Evolutionary conservation across 2,888 invertebrate species (phyloP).

Genomic region (Malthinus seriepunctatus): DNA sequence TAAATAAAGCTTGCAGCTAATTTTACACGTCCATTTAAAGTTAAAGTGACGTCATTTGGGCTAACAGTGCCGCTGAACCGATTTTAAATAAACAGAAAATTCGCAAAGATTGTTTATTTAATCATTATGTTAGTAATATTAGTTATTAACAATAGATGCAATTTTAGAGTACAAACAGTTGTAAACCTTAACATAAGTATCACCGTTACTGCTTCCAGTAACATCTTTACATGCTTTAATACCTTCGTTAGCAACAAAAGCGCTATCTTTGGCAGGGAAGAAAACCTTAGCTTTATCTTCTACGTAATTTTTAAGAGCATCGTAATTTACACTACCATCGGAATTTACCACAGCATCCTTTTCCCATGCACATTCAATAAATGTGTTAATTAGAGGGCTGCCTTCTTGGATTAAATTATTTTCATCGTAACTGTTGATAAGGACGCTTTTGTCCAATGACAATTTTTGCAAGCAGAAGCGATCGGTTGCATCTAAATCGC

Average conservation of each 20-base stretch:
- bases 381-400: conserved; percentile 4
- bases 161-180: conserved; percentile 8
- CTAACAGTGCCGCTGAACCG: too few relatives aligned
- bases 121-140: too few relatives aligned
- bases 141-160: background rate
- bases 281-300: background rate
- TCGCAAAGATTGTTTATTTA: too few relatives aligned
- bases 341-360: conserved; percentile 11
- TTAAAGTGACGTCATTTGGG: too few relatives aligned
- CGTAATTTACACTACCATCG: conserved; percentile 7
- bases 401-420: conserved; percentile 11
- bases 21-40: too few relatives aligned
- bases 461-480: conserved; percentile 11
- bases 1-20: too few relatives aligned
- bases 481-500: conserved; percentile 14
- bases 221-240: conserved; percentile 5
- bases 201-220: conserved; percentile 8
- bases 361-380: conserved; percentile 18
- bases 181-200: conserved; percentile 11
- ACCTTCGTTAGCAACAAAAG: conserved; percentile 6
- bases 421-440: conserved; percentile 8
- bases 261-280: background rate
- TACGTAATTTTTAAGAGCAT: conserved; percentile 2
- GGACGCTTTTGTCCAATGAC: background rate
- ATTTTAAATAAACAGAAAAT: too few relatives aligned